phyloP scores from a whole-genome alignment of 2,113 vertebrate genomes.

The Hypocryptadius cinnamomeus region DNA sequence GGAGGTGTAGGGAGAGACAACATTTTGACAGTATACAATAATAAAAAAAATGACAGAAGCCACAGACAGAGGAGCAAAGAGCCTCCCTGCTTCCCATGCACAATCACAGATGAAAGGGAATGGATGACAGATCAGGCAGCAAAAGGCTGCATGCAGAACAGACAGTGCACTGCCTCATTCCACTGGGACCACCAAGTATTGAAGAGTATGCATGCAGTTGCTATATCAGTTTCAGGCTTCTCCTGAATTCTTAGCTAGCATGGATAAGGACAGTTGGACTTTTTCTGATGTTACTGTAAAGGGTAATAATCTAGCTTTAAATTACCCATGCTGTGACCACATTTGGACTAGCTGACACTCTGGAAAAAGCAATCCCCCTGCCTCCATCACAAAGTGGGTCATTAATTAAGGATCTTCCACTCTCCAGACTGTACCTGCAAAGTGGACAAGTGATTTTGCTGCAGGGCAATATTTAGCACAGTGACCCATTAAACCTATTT shows the following conservation, averaged over 20 bases:
- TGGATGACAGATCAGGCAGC: not conserved
- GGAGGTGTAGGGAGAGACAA: not conserved
- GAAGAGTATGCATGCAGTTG: not conserved
- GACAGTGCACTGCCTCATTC: not conserved
- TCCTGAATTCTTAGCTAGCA: not conserved
- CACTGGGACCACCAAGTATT: not conserved
- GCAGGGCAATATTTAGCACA: not conserved
- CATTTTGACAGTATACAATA: constrained; percentile 35
- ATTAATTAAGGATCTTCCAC: not conserved
- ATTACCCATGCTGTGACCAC: not conserved
- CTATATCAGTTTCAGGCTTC: not conserved
- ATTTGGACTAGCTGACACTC: not conserved
- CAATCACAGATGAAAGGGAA: constrained; percentile 35
- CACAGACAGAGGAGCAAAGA: constrained; percentile 12
- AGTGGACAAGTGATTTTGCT: not conserved
- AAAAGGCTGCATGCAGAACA: constrained; percentile 26
- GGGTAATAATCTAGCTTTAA: not conserved
- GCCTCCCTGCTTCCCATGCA: constrained; percentile 33
- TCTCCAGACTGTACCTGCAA: not conserved
- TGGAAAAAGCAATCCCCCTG: not conserved
- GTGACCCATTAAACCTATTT: not conserved
- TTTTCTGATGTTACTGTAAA: not conserved
- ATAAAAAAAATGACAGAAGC: constrained; percentile 38
- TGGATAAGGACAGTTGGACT: not conserved
- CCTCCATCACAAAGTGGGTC: not conserved